Evolutionary conservation across 53 echinoderm and acorn worm genomes (phyloP).

Genomic region (Holothuria leucospilota): DNA sequence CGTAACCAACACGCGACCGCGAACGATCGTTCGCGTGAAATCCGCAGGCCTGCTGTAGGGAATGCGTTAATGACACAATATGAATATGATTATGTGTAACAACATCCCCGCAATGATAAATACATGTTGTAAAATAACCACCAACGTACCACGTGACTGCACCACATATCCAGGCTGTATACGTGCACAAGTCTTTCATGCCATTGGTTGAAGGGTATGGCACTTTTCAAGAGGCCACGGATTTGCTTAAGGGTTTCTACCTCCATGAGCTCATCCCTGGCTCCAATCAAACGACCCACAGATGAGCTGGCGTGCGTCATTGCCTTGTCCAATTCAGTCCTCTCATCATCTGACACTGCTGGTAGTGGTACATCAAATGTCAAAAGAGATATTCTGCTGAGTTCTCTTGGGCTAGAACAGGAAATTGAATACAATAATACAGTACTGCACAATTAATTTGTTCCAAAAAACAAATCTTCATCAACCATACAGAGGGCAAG

Average conservation of each 20-base stretch:
- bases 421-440: too few species aligned
- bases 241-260: background rate
- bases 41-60: too few species aligned
- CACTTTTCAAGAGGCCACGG: background rate
- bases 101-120: too few species aligned
- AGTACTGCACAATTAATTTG: too few species aligned
- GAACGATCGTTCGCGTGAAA: too few species aligned
- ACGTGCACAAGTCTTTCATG: background rate
- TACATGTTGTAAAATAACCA: too few species aligned
- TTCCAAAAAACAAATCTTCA: too few species aligned
- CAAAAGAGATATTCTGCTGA: background rate
- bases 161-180: background rate
- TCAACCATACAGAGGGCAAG: too few species aligned
- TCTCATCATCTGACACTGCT: background rate
- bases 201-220: background rate
- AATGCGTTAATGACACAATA: too few species aligned
- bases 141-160: background rate
- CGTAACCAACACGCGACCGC: too few species aligned
- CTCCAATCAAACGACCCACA: background rate
- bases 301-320: background rate
- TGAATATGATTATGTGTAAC: too few species aligned
- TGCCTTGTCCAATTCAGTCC: background rate
- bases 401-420: background rate
- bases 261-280: background rate
- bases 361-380: background rate